Evolutionary conservation across 2,888 invertebrate genomes (phyloP).

Genomic region (Stomorhina lunata): DNA sequence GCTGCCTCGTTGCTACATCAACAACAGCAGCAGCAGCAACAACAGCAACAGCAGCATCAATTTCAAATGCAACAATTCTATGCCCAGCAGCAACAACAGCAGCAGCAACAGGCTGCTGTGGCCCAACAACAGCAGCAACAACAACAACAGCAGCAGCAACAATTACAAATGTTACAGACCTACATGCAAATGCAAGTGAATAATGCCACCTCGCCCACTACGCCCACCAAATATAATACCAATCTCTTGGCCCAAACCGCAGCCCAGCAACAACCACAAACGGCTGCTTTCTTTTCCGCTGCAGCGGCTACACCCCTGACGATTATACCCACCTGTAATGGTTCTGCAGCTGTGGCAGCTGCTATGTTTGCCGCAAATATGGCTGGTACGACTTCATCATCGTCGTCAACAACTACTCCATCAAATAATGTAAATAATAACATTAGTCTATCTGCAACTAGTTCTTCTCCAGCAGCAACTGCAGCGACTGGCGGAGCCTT

Average conservation of each 20-base stretch:
- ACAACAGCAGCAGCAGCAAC: constrained; percentile 70
- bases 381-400: constrained; percentile 71
- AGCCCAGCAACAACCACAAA: constrained; percentile 55
- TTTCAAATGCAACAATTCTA: constrained; percentile 73
- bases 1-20: constrained; percentile 68
- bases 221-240: constrained; percentile 73
- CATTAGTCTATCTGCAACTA: constrained; percentile 79
- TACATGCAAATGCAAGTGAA: constrained; percentile 78
- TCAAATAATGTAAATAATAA: constrained; percentile 79
- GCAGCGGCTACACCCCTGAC: constrained; percentile 74
- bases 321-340: constrained; percentile 75
- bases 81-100: constrained; percentile 69
- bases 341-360: constrained; percentile 73
- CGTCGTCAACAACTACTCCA: constrained; percentile 72
- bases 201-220: constrained; percentile 73
- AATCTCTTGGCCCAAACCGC: constrained; percentile 64
- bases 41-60: constrained; percentile 71
- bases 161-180: constrained; percentile 77
- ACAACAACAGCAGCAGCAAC: constrained; percentile 74
- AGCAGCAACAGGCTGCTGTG: constrained; percentile 68
- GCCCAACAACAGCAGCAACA: constrained; percentile 75
- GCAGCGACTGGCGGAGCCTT: constrained; percentile 61
- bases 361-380: constrained; percentile 74
- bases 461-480: constrained; percentile 74
- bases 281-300: constrained; percentile 70